A percentile compares a stretch with the other conserved stretches of the same genome.
These are phyloP conservation scores for Forbesichthys papilliferus DNA, from an alignment of 2,113 vertebrate species.

Conservation along the genomic window DNA sequence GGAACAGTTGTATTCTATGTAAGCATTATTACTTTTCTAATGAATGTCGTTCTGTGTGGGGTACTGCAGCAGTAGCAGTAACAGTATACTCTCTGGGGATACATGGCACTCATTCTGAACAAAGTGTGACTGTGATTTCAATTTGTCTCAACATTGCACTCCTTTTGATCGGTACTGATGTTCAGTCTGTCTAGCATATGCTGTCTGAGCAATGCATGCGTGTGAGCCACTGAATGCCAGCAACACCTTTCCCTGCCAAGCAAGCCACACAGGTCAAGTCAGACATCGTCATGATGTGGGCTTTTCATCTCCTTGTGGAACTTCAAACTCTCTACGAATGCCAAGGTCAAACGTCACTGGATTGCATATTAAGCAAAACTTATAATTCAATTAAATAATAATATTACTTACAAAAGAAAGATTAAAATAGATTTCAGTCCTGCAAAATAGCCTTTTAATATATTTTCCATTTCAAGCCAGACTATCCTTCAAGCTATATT, in stretches of 20 bases:
- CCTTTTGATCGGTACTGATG: not conserved
- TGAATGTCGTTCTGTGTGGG: not conserved
- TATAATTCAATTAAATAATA: too few relatives aligned
- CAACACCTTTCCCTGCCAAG: not conserved
- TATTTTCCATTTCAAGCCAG: conserved; percentile 9
- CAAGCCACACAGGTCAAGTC: conserved; percentile 9
- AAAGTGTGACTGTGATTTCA: not conserved
- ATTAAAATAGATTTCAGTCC: not conserved
- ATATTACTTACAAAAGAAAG: not conserved
- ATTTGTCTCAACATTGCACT: not conserved
- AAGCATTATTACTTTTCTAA: not conserved
- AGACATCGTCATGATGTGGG: too few relatives aligned
- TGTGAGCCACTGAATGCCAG: conserved; percentile 13
- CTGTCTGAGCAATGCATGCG: conserved; percentile 1
- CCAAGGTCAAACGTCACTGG: too few relatives aligned
- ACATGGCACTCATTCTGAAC: not conserved
- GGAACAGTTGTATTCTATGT: too few relatives aligned
- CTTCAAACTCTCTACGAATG: too few relatives aligned
- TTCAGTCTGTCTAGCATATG: conserved; percentile 31
- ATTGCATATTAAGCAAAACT: too few relatives aligned
- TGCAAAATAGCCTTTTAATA: not conserved
- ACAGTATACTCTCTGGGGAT: not conserved
- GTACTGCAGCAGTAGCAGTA: not conserved
- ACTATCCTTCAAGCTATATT: conserved; percentile 18
- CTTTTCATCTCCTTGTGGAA: too few relatives aligned